A percentile compares a stretch with the other conserved stretches of the same genome.
Conservation (phyloP, 2,113 vertebrate genomes). For the Gadus macrocephalus region DNA sequence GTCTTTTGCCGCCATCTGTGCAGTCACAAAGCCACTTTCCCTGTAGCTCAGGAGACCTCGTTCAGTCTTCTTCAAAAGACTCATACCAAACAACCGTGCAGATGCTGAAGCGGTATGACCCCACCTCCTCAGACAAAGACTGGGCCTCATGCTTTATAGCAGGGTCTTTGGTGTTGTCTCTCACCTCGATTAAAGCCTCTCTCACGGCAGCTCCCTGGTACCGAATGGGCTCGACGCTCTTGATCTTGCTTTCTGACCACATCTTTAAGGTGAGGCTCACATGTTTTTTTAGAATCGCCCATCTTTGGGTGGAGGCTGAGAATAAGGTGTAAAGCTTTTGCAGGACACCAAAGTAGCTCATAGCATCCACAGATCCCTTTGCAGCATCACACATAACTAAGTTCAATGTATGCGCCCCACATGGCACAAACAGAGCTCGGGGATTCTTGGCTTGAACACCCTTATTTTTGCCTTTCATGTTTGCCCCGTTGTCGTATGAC, state of each 20-base stretch:
- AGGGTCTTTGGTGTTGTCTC: background rate
- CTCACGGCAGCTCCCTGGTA: background rate
- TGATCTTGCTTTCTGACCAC: background rate
- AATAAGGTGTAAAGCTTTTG: background rate
- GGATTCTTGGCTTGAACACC: slow-evolving; percentile 2
- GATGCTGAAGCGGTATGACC: background rate
- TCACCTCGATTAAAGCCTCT: slow-evolving; percentile 13
- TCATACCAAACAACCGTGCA: slow-evolving; percentile 11
- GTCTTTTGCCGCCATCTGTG: slow-evolving; percentile 1
- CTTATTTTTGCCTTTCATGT: background rate
- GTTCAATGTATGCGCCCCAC: slow-evolving; percentile 26
- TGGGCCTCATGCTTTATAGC: slow-evolving; percentile 12
- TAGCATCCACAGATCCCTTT: background rate
- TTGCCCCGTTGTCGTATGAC: background rate
- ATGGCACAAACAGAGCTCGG: slow-evolving; percentile 14
- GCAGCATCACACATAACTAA: slow-evolving; percentile 6
- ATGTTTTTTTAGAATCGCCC: background rate
- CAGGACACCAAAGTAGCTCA: background rate
- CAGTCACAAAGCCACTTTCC: slow-evolving; percentile 9
- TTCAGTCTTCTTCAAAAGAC: background rate
- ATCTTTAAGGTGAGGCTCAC: background rate
- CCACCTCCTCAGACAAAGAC: slow-evolving; percentile 15
- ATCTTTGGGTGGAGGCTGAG: background rate
- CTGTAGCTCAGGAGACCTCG: background rate
- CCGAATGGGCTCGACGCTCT: slow-evolving; percentile 1